A percentile compares a stretch with the other conserved stretches of the same genome.
Conservation (phyloP, 1,140 invertebrate genomes). For the Meloidogyne floridensis region DNA sequence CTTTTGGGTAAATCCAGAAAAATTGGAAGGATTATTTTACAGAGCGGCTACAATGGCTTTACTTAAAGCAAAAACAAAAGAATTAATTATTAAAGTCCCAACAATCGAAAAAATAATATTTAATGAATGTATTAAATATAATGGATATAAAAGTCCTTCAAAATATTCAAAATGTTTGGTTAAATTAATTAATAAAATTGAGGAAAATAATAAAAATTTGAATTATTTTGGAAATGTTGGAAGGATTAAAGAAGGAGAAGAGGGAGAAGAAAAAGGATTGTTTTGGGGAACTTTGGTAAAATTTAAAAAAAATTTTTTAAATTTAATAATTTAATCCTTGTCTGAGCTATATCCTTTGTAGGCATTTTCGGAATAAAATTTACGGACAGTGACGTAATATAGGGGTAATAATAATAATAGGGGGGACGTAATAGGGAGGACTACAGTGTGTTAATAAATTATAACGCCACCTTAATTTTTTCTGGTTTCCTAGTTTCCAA, state of each 20-base stretch:
- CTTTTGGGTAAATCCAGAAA: neutral
- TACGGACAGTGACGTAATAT: no score
- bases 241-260: neutral
- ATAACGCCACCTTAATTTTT: no score
- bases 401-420: no score
- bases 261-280: neutral
- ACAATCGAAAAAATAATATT: slow-evolving; percentile 9
- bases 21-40: neutral
- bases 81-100: neutral
- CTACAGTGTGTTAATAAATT: no score
- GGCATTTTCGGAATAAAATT: no score
- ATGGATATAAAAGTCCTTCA: neutral
- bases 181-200: neutral
- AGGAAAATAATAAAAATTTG: neutral
- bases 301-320: no score
- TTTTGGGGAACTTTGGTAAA: slow-evolving; percentile 13
- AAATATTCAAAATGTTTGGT: slow-evolving; percentile 24
- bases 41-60: neutral
- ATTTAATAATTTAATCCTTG: no score
- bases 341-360: no score
- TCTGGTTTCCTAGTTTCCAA: no score
- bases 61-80: slow-evolving; percentile 10
- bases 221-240: no score
- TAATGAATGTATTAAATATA: neutral
- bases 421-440: no score